Conservation (phyloP, 2,797 vertebrate genomes). For the Ptychadena robeensis region DNA sequence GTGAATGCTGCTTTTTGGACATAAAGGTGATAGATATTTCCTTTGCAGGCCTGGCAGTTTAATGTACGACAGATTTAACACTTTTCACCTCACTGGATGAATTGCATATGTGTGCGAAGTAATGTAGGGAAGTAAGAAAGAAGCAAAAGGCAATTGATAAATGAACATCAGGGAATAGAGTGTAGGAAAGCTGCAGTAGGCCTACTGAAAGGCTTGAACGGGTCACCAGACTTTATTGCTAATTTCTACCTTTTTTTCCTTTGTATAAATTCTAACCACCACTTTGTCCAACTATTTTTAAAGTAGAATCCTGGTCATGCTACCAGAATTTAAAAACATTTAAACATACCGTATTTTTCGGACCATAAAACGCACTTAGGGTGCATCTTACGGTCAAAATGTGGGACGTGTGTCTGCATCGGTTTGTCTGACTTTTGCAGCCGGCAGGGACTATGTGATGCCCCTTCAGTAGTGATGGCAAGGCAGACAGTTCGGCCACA, state of each 20-base stretch:
- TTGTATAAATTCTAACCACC: not conserved
- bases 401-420: too few species aligned
- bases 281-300: too few species aligned
- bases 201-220: too few species aligned
- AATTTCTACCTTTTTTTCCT: not conserved
- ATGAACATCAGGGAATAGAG: not conserved
- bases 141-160: not conserved
- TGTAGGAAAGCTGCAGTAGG: not conserved
- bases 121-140: not conserved
- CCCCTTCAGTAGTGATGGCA: too few species aligned
- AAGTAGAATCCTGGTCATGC: too few species aligned
- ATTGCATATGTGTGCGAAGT: constrained; percentile 1
- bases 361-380: too few species aligned
- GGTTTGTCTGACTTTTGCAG: too few species aligned
- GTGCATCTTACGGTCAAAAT: too few species aligned
- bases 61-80: constrained; percentile 16
- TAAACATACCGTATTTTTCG: too few species aligned
- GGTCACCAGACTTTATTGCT: not conserved
- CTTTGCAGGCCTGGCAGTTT: constrained; percentile 16
- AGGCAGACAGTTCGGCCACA: too few species aligned
- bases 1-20: constrained; percentile 35
- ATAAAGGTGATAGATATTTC: constrained; percentile 40
- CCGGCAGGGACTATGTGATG: too few species aligned
- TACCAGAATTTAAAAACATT: too few species aligned
- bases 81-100: constrained; percentile 17